Evolutionary conservation across 2,888 invertebrate genomes (phyloP), one percentile per base, ranked within the genome.

Genomic region (Trilocha varians): DNA sequence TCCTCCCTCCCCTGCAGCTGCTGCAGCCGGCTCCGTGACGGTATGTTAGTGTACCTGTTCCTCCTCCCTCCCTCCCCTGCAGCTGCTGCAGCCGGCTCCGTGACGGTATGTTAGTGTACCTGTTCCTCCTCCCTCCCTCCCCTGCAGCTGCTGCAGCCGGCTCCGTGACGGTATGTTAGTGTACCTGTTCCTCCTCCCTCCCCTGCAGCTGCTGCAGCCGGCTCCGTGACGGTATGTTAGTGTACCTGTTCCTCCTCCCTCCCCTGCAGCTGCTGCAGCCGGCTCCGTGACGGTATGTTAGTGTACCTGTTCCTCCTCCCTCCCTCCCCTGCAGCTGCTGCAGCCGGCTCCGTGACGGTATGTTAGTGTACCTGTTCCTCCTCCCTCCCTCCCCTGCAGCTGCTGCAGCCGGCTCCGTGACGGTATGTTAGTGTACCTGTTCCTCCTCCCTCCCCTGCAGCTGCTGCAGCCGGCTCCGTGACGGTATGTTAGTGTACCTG

Each of bases 71-170:
- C 91, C 92, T n/a, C n/a, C n/a, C n/a, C n/a, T n/a, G n/a, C n/a
- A n/a, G n/a, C n/a, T n/a, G n/a, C n/a, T n/a, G n/a, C n/a, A n/a
- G n/a, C n/a, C n/a, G n/a, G n/a, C n/a, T n/a, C n/a, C n/a, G 37
- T 16, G 18, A 11, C 16, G n/a, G 36, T 36, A 44, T 38, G 36
- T 42, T 33, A 42, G 46, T 9, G 44, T 14, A 91, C 91, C 87
- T 91, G 91, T 62, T 96, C 94, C 78, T 97, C 96, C 66, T 96
- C 94, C 59, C 93, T 92, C 40, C 91, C 92, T n/a, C n/a, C n/a
- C n/a, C n/a, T n/a, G n/a, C n/a, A n/a, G n/a, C n/a, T n/a, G n/a
- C n/a, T n/a, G n/a, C n/a, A n/a, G n/a, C n/a, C n/a, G n/a, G n/a
- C n/a, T n/a, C n/a, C n/a, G 37, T 16, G 18, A 11, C 16, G n/a